These are phyloP conservation scores for Diphyllodes magnificus DNA, from an alignment of 2,113 vertebrate species.

Conservation along the genomic window DNA sequence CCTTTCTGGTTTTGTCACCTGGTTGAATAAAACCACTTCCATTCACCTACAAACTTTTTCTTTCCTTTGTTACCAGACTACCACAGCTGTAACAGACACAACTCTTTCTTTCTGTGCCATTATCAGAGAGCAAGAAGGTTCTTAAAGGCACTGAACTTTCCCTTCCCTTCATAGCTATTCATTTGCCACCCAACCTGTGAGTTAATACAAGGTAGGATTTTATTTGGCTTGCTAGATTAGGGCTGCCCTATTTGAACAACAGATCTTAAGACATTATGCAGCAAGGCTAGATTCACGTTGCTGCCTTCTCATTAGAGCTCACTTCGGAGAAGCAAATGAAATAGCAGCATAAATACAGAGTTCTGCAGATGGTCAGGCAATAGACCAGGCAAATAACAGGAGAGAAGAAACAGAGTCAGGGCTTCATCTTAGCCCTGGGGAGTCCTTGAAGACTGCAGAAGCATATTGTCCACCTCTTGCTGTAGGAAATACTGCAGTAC, in stretches of 20 bases:
- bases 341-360: background rate
- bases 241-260: background rate
- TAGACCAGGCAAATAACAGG: background rate
- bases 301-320: background rate
- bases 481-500: background rate
- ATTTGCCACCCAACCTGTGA: background rate
- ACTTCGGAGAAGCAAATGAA: background rate
- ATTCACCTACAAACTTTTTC: background rate
- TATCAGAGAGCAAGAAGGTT: background rate
- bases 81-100: background rate
- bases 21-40: background rate
- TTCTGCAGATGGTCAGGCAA: background rate
- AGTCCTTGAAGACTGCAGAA: background rate
- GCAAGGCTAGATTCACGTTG: background rate
- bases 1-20: background rate
- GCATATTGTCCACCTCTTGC: background rate
- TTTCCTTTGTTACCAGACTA: background rate
- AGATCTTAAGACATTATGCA: background rate
- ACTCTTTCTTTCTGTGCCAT: background rate
- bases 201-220: background rate
- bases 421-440: background rate
- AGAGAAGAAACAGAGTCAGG: background rate
- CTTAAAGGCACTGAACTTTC: background rate
- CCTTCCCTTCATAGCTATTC: background rate
- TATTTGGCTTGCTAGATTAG: background rate